These are phyloP conservation scores for Alligator sinensis DNA, from an alignment of 2,113 vertebrate species.

Conservation along the genomic window DNA sequence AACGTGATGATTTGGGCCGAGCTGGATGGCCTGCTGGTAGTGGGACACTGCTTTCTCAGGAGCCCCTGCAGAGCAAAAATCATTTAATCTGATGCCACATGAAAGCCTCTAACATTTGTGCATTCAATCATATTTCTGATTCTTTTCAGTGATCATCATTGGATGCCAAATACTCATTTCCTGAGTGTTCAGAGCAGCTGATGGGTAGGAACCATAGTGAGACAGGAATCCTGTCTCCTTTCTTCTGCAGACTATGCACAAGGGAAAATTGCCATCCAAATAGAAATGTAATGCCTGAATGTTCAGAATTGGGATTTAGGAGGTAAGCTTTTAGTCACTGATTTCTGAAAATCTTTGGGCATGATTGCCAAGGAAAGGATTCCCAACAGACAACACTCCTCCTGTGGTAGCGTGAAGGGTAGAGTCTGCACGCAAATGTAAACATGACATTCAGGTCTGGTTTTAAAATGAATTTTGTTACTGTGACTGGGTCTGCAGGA, in stretches of 20 bases:
- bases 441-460: not conserved
- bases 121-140: not conserved
- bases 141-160: not conserved
- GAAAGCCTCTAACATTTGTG: not conserved
- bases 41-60: conserved; percentile 85
- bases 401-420: too few species aligned
- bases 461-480: not conserved
- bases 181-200: not conserved
- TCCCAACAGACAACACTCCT: not conserved
- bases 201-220: not conserved
- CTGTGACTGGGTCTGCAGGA: not conserved
- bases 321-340: not conserved
- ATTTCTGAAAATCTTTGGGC: not conserved
- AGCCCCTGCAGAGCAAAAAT: conserved; percentile 78
- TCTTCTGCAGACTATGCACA: not conserved
- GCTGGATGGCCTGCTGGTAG: conserved; percentile 90
- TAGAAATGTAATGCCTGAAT: not conserved
- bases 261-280: not conserved
- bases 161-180: not conserved
- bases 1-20: conserved; percentile 91
- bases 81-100: not conserved
- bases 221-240: not conserved
- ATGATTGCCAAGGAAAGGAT: not conserved
- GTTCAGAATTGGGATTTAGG: rapidly evolving
- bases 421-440: not conserved